These are phyloP conservation scores for Cyprinodon tularosa DNA, from an alignment of 2,113 vertebrate species.

Conservation along the genomic window DNA sequence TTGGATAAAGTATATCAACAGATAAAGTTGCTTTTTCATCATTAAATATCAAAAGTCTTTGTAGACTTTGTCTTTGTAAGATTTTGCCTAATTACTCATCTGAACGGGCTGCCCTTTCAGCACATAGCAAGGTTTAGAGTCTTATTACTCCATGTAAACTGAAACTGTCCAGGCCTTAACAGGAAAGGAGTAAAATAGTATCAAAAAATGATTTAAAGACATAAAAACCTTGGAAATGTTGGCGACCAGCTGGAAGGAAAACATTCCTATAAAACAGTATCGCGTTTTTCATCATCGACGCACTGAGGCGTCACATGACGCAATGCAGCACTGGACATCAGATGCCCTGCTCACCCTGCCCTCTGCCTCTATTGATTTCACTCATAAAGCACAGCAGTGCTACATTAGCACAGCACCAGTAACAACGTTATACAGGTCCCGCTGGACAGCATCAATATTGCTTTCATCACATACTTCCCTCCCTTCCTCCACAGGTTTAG, in stretches of 20 bases:
- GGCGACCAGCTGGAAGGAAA: conserved; percentile 34
- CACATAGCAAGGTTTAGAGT: no score
- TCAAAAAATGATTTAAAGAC: background rate
- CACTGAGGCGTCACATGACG: conserved; percentile 30
- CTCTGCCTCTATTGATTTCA: conserved; percentile 63
- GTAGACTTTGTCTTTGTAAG: no score
- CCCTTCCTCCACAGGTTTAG: background rate
- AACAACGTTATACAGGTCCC: conserved; percentile 51
- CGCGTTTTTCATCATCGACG: conserved; percentile 58
- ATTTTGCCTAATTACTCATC: no score
- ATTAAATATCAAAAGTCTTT: no score
- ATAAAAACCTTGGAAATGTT: background rate
- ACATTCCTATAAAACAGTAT: conserved; percentile 52
- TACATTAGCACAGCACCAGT: conserved; percentile 45
- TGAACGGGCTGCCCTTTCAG: no score
- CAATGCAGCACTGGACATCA: conserved; percentile 40
- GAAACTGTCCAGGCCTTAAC: background rate
- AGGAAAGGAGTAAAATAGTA: background rate
- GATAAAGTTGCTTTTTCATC: no score
- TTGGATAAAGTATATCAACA: no score
- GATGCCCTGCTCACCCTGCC: conserved; percentile 11
- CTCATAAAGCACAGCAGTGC: conserved; percentile 41
- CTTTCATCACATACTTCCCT: conserved; percentile 28
- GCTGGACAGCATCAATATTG: conserved; percentile 22
- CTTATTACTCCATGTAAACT: no score